A percentile compares a stretch with the other conserved stretches of the same genome.
Conservation (phyloP, 2,113 vertebrate species). For the Grantiella picta region DNA sequence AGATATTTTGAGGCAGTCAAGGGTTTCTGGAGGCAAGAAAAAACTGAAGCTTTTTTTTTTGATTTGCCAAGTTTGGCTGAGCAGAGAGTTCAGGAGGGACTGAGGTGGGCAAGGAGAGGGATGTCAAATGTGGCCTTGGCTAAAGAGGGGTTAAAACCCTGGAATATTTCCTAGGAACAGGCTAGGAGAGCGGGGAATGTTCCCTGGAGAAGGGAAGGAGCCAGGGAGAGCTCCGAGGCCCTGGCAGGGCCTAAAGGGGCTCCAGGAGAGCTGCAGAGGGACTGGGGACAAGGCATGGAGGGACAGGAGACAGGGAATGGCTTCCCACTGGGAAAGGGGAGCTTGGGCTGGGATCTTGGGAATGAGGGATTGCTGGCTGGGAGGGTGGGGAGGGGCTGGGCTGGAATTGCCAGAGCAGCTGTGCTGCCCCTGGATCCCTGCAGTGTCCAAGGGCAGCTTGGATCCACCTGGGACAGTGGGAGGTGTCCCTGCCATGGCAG, state of each 20-base stretch:
- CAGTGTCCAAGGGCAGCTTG: too few species aligned
- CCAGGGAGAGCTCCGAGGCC: neutral
- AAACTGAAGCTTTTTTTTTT: too few species aligned
- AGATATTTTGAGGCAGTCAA: neutral
- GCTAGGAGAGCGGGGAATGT: neutral
- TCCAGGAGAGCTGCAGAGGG: neutral
- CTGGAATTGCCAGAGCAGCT: neutral
- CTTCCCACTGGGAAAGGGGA: neutral
- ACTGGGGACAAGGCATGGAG: neutral
- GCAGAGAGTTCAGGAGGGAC: neutral
- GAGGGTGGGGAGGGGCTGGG: neutral
- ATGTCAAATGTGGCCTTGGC: neutral
- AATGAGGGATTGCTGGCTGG: fast-evolving
- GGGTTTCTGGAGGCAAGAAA: neutral
- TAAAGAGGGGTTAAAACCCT: neutral
- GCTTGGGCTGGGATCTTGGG: neutral
- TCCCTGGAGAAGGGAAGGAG: neutral
- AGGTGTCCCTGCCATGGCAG: neutral
- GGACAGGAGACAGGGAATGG: neutral
- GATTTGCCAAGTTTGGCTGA: neutral
- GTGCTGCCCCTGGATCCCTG: too few species aligned
- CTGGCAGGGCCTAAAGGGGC: neutral
- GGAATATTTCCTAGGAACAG: neutral
- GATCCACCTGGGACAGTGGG: too few species aligned
- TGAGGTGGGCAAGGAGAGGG: neutral